Evolutionary conservation across 2,113 vertebrate genomes (phyloP).

Genomic region (Halcyon malimbica): DNA sequence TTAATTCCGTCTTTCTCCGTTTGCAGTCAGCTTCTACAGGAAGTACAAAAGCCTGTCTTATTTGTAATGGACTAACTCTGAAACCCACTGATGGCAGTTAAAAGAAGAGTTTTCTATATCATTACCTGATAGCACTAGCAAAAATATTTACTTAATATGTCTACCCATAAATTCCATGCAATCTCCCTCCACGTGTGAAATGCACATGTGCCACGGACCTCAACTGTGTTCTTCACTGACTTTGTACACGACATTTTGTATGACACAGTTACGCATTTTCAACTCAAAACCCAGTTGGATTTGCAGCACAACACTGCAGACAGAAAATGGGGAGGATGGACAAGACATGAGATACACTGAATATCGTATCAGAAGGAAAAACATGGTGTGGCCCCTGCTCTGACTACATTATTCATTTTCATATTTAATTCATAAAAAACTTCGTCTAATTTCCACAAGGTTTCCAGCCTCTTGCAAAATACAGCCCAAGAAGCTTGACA

Average conservation of each 20-base stretch:
- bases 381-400: not conserved
- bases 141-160: not conserved
- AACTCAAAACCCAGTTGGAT: not conserved
- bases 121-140: not conserved
- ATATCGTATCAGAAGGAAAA: not conserved
- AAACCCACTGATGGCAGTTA: not conserved
- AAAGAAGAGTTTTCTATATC: not conserved
- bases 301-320: not conserved
- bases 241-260: not conserved
- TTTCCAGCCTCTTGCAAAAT: slow-evolving; percentile 3
- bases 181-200: not conserved
- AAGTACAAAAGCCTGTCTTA: not conserved
- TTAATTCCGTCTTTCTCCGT: not conserved
- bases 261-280: not conserved
- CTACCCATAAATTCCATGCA: not conserved
- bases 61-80: not conserved
- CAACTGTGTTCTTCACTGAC: not conserved
- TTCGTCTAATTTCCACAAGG: not conserved
- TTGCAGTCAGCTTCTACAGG: not conserved
- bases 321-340: not conserved
- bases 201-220: not conserved
- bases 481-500: not conserved
- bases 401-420: slow-evolving; percentile 35
- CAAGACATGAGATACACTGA: not conserved
- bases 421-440: slow-evolving; percentile 37